A percentile compares a stretch with the other conserved stretches of the same genome.
Evolutionary conservation across 2,797 vertebrate species (phyloP).

Genomic region (Streptopelia turtur): DNA sequence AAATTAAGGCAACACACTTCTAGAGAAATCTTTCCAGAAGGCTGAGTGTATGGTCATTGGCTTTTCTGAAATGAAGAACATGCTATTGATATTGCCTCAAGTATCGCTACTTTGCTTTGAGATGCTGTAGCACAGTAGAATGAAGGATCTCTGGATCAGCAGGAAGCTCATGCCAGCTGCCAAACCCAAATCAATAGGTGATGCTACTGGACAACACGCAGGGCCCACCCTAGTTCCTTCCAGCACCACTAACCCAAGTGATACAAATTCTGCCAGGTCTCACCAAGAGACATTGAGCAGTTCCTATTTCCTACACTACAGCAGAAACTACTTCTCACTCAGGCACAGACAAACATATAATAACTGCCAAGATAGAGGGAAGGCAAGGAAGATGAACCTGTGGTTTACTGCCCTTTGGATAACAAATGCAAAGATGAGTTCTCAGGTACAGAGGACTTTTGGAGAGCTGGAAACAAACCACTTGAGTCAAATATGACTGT

Average conservation of each 20-base stretch:
- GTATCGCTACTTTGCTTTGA: background rate
- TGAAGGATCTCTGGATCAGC: background rate
- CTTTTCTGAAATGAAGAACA: background rate
- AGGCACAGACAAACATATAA: background rate
- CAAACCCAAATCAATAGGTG: background rate
- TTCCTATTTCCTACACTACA: background rate
- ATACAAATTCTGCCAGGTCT: slow-evolving; percentile 1
- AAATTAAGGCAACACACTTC: background rate
- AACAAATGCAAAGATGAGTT: background rate
- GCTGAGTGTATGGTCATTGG: background rate
- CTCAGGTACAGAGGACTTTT: background rate
- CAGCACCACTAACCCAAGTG: background rate
- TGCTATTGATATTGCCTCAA: background rate
- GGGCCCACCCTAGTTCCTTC: background rate
- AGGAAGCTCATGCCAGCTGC: background rate
- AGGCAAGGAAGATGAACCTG: background rate
- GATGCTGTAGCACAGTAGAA: background rate
- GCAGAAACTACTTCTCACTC: background rate
- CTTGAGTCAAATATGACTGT: background rate
- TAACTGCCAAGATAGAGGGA: background rate
- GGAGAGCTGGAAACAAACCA: background rate
- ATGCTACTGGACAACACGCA: background rate
- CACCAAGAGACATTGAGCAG: background rate
- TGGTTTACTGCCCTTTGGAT: background rate
- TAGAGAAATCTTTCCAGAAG: background rate